Base-by-base conservation (phyloP, 2,113 vertebrate genomes). In the Oncorhynchus keta region DNA sequence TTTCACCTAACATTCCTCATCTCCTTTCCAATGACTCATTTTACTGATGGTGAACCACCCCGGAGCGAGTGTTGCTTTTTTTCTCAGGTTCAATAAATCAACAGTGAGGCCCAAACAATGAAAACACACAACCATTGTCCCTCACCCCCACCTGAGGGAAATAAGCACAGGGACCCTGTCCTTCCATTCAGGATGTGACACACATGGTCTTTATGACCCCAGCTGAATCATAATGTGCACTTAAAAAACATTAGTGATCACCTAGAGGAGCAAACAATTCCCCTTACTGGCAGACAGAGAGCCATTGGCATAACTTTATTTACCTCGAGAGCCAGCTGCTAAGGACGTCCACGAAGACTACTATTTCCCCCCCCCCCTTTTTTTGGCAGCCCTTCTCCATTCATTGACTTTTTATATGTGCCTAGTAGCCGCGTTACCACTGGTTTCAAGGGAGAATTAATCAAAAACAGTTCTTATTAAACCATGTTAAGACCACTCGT, bases 381-480 rank as follows among this genome's bases (percentile, higher is more conserved):
- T 86, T 90, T 90, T 93, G 92, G 92, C 93, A 94, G 85, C 76
- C 59, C 74, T 30, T 39, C 79, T 77, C 88, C 87, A 92, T 92
- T 93, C 93, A 92, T 91, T 90, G 85, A 72, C 75, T 84, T 93
- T 90, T 93, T 92, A 93, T 93, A 91, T 88, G 92, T 86, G 89
- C 90, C 87, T 93, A 92, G 92, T 93, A 94, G 93, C 92, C 79
- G 82, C 80, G 84, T 90, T 91, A 93, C 91, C 90, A 92, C 90
- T 75, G 88, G 91, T 93, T 93, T 93, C 91, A 91, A 92, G 89
- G 85, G 87, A 89, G 89, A 90, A 94, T 91, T 91, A 94, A 94
- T 92, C 88, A 30, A 81, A 92, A 93, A 85, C 92, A 93, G 92
- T 68, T 88, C 91, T 91, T 94, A 94, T 93, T 94, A 93, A 93